These are phyloP conservation scores for Harpalus rubripes DNA, from an alignment of 2,888 invertebrate species.

Conservation along the genomic window DNA sequence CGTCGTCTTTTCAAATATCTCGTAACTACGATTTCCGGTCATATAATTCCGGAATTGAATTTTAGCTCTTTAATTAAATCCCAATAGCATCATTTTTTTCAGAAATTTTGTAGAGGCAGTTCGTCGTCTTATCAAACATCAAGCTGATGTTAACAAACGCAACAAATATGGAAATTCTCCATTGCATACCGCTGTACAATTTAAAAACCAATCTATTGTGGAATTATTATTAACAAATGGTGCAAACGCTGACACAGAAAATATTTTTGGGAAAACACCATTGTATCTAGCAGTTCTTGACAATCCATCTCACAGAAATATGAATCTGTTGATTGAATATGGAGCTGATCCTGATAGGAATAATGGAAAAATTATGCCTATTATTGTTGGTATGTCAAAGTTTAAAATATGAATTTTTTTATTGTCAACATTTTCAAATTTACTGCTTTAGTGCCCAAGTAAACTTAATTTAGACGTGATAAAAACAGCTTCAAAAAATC, in stretches of 20 bases:
- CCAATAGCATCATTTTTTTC: background rate
- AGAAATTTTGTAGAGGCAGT: background rate
- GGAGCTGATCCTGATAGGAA: slow-evolving; percentile 73
- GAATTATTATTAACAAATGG: slow-evolving; percentile 75
- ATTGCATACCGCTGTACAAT: slow-evolving; percentile 68
- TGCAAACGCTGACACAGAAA: slow-evolving; percentile 75
- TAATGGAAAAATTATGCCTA: slow-evolving; percentile 67
- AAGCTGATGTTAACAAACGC: slow-evolving; percentile 73
- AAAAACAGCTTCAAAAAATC: too few species aligned
- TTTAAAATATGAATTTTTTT: slow-evolving; percentile 61
- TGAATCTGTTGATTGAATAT: slow-evolving; percentile 76
- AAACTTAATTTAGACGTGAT: too few species aligned
- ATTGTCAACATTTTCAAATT: slow-evolving; percentile 54
- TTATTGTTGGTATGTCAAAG: slow-evolving; percentile 69
- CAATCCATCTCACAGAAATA: slow-evolving; percentile 75
- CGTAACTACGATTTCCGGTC: too few species aligned
- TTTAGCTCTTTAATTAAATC: too few species aligned
- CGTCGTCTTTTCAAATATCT: too few species aligned
- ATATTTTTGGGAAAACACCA: slow-evolving; percentile 78
- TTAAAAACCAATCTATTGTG: slow-evolving; percentile 70
- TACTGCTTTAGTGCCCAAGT: background rate
- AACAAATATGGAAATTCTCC: slow-evolving; percentile 74
- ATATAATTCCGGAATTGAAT: too few species aligned
- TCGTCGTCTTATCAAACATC: slow-evolving; percentile 31
- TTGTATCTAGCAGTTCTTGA: slow-evolving; percentile 77